These are phyloP conservation scores for Leguminivora glycinivorella DNA, from an alignment of 1,140 invertebrate genomes.

Conservation along the genomic window DNA sequence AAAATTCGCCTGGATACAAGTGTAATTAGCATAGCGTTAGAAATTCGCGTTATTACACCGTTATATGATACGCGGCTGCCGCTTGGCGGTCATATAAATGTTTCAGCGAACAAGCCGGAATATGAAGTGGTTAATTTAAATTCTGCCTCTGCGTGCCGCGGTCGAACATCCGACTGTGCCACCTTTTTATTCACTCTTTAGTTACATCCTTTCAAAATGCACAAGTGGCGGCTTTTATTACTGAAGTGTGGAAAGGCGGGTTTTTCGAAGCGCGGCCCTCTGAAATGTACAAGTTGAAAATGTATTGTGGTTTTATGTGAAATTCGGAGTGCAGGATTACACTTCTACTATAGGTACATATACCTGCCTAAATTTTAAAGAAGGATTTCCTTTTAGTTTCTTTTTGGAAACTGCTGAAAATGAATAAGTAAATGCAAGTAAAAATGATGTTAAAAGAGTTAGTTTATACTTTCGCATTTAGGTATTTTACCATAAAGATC, in stretches of 20 bases:
- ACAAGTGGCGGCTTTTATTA: slow-evolving; percentile 34
- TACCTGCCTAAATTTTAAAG: not conserved
- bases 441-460: no score
- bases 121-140: slow-evolving; percentile 68
- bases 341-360: no score
- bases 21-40: slow-evolving; percentile 16
- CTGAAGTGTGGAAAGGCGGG: slow-evolving; percentile 12
- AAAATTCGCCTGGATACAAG: not conserved
- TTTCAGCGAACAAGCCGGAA: slow-evolving; percentile 51
- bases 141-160: slow-evolving; percentile 48
- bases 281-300: slow-evolving; percentile 5
- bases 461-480: no score
- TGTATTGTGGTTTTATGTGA: slow-evolving; percentile 11
- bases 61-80: slow-evolving; percentile 31
- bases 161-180: slow-evolving; percentile 41
- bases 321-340: not conserved
- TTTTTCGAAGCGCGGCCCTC: slow-evolving; percentile 7
- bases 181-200: slow-evolving; percentile 42
- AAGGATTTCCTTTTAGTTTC: not conserved
- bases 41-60: slow-evolving; percentile 26
- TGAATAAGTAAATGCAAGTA: not conserved
- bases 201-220: slow-evolving; percentile 47
- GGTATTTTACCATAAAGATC: no score
- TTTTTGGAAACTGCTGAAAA: not conserved
- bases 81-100: slow-evolving; percentile 51